Percentiles rank a stretch among this genome's conserved stretches.
These are phyloP conservation scores for Helicoverpa assulta DNA, from an alignment of 2,888 invertebrate genomes.

Conservation along the genomic window DNA sequence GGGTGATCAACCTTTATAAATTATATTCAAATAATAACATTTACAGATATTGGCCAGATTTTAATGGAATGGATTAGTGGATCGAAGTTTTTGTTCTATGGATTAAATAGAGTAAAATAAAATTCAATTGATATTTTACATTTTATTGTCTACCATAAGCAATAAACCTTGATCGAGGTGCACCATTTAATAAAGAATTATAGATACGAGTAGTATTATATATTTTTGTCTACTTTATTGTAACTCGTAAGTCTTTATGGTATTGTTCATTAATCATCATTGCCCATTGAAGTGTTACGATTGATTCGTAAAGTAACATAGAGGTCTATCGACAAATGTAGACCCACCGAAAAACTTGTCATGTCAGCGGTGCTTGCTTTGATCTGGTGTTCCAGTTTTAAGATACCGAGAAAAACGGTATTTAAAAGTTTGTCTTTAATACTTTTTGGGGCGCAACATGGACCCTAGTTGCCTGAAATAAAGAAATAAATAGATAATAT, in stretches of 20 bases:
- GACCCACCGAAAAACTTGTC: too few relatives aligned
- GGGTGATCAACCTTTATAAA: too few relatives aligned
- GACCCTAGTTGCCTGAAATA: too few relatives aligned
- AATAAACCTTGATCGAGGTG: slow-evolving; percentile 11
- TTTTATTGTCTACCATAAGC: slow-evolving; percentile 13
- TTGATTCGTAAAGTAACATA: not conserved
- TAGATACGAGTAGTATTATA: slow-evolving; percentile 33
- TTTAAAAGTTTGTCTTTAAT: too few relatives aligned
- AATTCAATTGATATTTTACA: slow-evolving; percentile 18
- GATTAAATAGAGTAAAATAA: slow-evolving; percentile 8
- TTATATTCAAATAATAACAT: too few relatives aligned
- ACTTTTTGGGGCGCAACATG: too few relatives aligned
- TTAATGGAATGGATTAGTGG: not conserved
- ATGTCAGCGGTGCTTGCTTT: too few relatives aligned
- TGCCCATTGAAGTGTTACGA: slow-evolving; percentile 13
- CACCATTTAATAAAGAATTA: slow-evolving; percentile 10
- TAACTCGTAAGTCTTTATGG: not conserved
- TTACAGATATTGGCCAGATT: not conserved
- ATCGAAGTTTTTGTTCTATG: not conserved
- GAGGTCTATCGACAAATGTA: too few relatives aligned
- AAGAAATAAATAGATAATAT: too few relatives aligned
- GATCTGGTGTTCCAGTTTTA: too few relatives aligned
- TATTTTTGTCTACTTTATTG: slow-evolving; percentile 11
- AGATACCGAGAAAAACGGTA: too few relatives aligned
- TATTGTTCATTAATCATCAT: not conserved